Evolutionary conservation across 2,888 invertebrate genomes (phyloP).

Genomic region (Aspidiotus rigidus): DNA sequence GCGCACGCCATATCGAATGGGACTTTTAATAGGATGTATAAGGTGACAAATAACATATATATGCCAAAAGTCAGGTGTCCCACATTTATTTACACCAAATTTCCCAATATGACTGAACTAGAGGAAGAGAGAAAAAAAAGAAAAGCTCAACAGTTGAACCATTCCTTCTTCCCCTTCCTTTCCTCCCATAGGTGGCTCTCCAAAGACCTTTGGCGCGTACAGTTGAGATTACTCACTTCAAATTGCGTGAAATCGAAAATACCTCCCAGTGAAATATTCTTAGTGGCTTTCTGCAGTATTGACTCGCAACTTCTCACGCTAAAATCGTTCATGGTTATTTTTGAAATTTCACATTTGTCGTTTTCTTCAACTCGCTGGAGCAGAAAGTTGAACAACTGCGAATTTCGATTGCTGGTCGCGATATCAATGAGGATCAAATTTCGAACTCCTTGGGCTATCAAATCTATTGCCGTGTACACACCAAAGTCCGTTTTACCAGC

Average conservation of each 20-base stretch:
- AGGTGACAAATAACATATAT: no score
- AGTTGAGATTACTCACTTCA: conserved; percentile 6
- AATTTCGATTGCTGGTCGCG: conserved; percentile 1
- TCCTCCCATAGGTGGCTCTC: no score
- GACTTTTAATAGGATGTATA: no score
- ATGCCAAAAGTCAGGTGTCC: no score
- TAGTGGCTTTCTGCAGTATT: conserved; percentile 8
- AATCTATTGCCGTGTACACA: conserved; percentile 18
- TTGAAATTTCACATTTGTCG: neutral
- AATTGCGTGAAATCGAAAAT: conserved; percentile 27
- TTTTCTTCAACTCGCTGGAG: neutral
- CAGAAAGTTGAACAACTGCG: neutral
- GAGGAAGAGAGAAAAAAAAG: no score
- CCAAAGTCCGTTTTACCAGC: conserved; percentile 17
- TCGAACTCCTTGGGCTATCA: conserved; percentile 17
- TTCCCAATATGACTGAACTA: no score
- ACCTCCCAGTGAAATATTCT: conserved; percentile 10
- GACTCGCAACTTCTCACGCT: conserved; percentile 18
- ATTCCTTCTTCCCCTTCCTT: no score
- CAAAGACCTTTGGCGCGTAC: no score
- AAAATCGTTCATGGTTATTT: neutral
- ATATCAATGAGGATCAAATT: conserved; percentile 10
- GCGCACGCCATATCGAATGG: no score
- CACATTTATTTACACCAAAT: no score
- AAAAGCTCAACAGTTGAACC: no score